A percentile compares a stretch with the other conserved stretches of the same genome.
These are phyloP conservation scores for Caiman crocodilus DNA, from an alignment of 2,797 vertebrate species.

Conservation along the genomic window DNA sequence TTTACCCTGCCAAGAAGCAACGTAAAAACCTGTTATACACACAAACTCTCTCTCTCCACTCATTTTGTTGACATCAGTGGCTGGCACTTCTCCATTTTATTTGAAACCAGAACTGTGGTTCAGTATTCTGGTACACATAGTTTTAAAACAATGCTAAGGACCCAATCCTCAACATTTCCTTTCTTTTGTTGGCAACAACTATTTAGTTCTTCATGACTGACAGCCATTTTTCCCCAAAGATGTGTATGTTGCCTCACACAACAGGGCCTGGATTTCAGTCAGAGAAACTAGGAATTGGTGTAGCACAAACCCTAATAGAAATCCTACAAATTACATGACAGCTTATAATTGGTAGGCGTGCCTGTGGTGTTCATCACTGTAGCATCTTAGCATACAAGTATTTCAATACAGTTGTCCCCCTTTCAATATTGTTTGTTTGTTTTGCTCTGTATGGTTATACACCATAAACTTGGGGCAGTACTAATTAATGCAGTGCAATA, in stretches of 20 bases:
- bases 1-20: too few relatives aligned
- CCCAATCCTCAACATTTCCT: not conserved
- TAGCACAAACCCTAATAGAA: not conserved
- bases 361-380: fast-evolving
- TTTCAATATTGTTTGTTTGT: not conserved
- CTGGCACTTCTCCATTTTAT: not conserved
- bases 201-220: not conserved
- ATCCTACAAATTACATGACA: too few relatives aligned
- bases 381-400: not conserved
- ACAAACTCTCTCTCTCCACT: not conserved
- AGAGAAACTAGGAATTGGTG: not conserved
- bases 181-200: not conserved
- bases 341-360: not conserved
- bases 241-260: not conserved
- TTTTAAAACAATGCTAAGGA: not conserved
- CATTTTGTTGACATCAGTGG: not conserved
- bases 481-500: not conserved
- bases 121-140: not conserved
- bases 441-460: not conserved
- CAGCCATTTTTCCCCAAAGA: not conserved
- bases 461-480: not conserved
- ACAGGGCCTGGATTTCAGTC: not conserved
- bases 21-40: not conserved
- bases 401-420: not conserved
- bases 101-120: not conserved